A percentile compares a stretch with the other conserved stretches of the same genome.
Evolutionary conservation across 2,797 vertebrate genomes (phyloP).

Genomic region (Orestias chungarensis): DNA sequence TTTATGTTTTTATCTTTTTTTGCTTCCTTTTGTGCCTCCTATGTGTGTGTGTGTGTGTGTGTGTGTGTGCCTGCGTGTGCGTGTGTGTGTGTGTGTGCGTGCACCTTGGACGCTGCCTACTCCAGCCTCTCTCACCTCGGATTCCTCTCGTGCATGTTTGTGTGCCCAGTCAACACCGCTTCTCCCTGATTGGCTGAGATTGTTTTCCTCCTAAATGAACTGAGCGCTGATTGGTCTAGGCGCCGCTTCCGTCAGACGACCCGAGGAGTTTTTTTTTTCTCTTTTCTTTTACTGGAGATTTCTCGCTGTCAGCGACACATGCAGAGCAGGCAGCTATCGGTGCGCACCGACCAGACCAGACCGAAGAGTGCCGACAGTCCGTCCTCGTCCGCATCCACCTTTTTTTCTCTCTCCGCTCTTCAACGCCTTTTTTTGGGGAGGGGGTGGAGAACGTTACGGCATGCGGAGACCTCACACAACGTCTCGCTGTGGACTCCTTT

Average conservation of each 20-base stretch:
- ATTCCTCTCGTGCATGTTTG: constrained; percentile 67
- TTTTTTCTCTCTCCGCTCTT: neutral
- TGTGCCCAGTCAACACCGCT: constrained; percentile 54
- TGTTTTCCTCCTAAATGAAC: constrained; percentile 88
- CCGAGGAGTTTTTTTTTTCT: constrained; percentile 83
- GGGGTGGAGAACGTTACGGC: constrained; percentile 51
- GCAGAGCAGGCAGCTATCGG: constrained; percentile 81
- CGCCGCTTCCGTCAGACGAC: constrained; percentile 81
- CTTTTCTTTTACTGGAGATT: constrained; percentile 87
- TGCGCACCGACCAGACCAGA: constrained; percentile 55
- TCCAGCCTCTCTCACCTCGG: constrained; percentile 42
- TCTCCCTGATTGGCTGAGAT: constrained; percentile 85
- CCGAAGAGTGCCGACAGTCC: constrained; percentile 35
- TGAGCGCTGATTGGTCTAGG: constrained; percentile 83
- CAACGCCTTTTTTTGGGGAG: no score
- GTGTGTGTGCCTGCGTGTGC: no score
- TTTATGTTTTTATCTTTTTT: accelerated
- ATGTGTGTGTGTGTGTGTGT: no score
- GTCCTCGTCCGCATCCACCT: constrained; percentile 8
- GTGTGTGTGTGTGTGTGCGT: no score
- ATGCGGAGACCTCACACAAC: constrained; percentile 39
- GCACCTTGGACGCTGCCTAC: neutral
- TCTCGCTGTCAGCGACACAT: constrained; percentile 95
- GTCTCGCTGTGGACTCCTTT: constrained; percentile 66
- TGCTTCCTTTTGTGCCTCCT: no score